phyloP scores from a whole-genome alignment of 2,888 invertebrate species.

The Vanessa cardui region DNA sequence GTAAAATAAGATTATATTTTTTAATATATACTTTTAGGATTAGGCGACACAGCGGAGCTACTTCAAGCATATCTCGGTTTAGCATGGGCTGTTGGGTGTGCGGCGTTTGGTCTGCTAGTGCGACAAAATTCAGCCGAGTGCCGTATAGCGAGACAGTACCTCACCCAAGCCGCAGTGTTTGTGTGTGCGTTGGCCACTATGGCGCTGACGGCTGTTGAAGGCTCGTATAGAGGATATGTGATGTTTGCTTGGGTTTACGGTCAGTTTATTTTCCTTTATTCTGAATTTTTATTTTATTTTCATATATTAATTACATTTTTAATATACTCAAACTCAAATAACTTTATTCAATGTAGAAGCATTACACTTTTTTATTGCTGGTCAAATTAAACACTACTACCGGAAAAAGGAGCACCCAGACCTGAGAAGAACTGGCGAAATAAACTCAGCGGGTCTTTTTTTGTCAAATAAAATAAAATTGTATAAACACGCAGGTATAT shows the following conservation, averaged over 20 bases:
- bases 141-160: constrained; percentile 91
- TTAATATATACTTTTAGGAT: constrained; percentile 54
- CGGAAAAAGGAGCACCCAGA: too few relatives aligned
- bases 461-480: too few relatives aligned
- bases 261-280: constrained; percentile 49
- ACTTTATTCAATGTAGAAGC: too few relatives aligned
- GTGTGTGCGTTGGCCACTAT: constrained; percentile 90
- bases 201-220: constrained; percentile 89
- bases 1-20: too few relatives aligned
- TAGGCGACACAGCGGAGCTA: constrained; percentile 84
- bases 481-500: constrained; percentile 84
- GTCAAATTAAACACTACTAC: too few relatives aligned
- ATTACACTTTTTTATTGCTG: too few relatives aligned
- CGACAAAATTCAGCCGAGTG: constrained; percentile 92
- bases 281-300: not conserved
- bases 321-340: too few relatives aligned
- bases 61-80: constrained; percentile 90
- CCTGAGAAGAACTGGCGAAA: too few relatives aligned
- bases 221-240: constrained; percentile 89
- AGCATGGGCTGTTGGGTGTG: constrained; percentile 92
- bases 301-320: too few relatives aligned
- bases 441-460: too few relatives aligned
- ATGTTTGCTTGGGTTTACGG: constrained; percentile 92
- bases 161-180: constrained; percentile 91
- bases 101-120: constrained; percentile 91